These are phyloP conservation scores for Psilopogon haemacephalus DNA, from an alignment of 2,113 vertebrate genomes.

Conservation along the genomic window DNA sequence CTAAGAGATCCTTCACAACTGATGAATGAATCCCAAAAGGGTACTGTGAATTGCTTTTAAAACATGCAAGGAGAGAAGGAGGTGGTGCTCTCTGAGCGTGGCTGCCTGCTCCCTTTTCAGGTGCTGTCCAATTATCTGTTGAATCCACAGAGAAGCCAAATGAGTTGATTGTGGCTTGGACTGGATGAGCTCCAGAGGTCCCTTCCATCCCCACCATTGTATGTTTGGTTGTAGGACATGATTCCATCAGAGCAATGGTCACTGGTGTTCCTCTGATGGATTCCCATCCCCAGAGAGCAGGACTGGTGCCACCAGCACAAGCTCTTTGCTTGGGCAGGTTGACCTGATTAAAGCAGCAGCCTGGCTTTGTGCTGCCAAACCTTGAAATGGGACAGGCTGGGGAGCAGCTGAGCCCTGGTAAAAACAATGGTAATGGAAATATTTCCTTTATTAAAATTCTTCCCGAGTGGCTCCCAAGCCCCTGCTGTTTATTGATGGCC, in stretches of 20 bases:
- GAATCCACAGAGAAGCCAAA: slow-evolving; percentile 38
- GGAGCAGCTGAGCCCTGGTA: neutral
- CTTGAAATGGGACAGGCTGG: neutral
- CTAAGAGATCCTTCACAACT: neutral
- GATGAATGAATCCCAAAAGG: neutral
- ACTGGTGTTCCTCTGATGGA: neutral
- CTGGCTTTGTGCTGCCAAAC: neutral
- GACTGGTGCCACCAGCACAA: neutral
- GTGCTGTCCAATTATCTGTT: neutral
- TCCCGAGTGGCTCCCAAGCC: neutral
- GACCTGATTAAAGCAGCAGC: neutral
- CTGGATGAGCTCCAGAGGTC: too few species aligned
- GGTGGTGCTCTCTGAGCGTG: neutral
- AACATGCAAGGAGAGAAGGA: neutral
- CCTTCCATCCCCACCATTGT: too few species aligned
- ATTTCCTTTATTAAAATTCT: slow-evolving; percentile 17
- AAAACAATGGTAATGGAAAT: neutral
- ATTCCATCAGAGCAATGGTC: rapidly evolving
- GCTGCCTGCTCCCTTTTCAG: neutral
- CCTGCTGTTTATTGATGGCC: neutral
- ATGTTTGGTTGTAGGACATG: neutral
- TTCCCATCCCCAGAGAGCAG: neutral
- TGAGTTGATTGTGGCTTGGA: slow-evolving; percentile 5
- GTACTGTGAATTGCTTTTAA: neutral
- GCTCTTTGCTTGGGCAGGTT: neutral